Conservation (phyloP, 1,140 invertebrate species). For the Augochlora pura region DNA sequence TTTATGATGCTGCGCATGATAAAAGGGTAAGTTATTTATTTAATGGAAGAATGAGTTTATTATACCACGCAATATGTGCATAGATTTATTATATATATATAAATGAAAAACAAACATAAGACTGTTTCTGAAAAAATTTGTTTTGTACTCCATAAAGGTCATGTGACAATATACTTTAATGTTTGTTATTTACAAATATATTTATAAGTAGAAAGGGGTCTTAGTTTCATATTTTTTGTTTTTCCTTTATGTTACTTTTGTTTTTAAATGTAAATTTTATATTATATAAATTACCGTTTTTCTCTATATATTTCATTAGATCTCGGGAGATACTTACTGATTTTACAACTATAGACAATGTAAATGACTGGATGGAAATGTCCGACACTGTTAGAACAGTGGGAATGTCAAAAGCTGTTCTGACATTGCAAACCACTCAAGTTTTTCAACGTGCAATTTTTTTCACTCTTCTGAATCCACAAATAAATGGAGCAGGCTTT, state of each 20-base stretch:
- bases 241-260: too few relatives aligned
- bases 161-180: too few relatives aligned
- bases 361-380: constrained; percentile 82
- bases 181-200: too few relatives aligned
- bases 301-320: constrained; percentile 33
- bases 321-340: constrained; percentile 74
- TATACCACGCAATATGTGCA: too few relatives aligned
- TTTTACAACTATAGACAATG: constrained; percentile 71
- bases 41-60: not conserved
- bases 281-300: not conserved
- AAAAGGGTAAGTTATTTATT: constrained; percentile 17
- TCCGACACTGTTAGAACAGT: constrained; percentile 84
- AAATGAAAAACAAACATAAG: too few relatives aligned
- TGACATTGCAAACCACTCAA: constrained; percentile 82
- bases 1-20: not conserved
- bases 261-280: not conserved
- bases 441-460: constrained; percentile 84
- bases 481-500: constrained; percentile 86
- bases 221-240: too few relatives aligned
- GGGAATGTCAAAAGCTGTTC: constrained; percentile 84
- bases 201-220: too few relatives aligned
- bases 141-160: too few relatives aligned
- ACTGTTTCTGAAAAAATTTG: too few relatives aligned
- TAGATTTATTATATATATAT: too few relatives aligned
- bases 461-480: constrained; percentile 85